Conservation (phyloP, 1,140 invertebrate species). For the Caenorhabditis brenneri region DNA sequence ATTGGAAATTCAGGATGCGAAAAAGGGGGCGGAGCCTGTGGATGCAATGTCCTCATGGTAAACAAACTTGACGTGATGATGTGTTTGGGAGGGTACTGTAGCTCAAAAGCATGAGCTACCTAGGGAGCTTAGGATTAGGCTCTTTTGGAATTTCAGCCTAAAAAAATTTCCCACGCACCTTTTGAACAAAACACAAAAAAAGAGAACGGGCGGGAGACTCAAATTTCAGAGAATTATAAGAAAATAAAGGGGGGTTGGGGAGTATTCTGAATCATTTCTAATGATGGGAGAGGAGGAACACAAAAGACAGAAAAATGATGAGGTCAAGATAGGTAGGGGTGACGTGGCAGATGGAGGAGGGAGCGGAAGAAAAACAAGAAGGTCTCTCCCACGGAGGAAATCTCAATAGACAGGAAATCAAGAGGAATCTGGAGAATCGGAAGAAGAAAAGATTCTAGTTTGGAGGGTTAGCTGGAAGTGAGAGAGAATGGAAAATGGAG, state of each 20-base stretch:
- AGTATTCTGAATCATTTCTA: neutral
- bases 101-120: no score
- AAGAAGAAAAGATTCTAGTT: no score
- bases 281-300: neutral
- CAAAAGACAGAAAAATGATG: neutral
- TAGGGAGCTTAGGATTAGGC: no score
- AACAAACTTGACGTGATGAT: slow-evolving; percentile 14
- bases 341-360: neutral
- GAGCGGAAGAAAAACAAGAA: no score
- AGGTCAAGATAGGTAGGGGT: neutral
- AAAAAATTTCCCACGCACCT: neutral
- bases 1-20: neutral
- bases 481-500: no score
- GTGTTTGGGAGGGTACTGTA: no score
- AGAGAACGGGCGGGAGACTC: neutral
- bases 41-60: neutral
- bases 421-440: no score
- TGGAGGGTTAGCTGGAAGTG: no score
- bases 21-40: neutral
- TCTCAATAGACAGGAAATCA: no score
- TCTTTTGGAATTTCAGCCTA: no score
- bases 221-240: neutral
- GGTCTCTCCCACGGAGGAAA: no score
- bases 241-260: neutral
- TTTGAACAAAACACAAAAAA: no score